Conservation (phyloP, 2,888 invertebrate species). For the Drosophila parthenogenetica region DNA sequence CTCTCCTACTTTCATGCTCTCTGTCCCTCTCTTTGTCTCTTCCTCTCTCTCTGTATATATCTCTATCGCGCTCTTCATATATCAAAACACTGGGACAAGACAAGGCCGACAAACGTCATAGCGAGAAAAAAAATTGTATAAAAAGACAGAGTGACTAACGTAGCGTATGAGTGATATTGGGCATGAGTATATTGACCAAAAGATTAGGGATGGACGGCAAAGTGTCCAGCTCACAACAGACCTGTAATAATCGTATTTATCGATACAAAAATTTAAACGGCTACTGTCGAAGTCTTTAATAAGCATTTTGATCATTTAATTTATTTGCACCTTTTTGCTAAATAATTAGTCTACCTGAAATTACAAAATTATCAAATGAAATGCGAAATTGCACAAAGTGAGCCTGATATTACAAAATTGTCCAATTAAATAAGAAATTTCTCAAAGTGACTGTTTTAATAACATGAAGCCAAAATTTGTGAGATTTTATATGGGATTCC, state of each 20-base stretch:
- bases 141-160: constrained; percentile 57
- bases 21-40: not conserved
- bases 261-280: not conserved
- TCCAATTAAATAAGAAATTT: constrained; percentile 4
- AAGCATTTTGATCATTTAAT: not conserved
- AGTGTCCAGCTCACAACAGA: constrained; percentile 9
- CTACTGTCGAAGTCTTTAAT: not conserved
- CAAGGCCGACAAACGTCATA: constrained; percentile 68
- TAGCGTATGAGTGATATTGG: constrained; percentile 69
- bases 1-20: not conserved
- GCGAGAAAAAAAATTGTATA: constrained; percentile 39
- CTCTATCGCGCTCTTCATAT: constrained; percentile 1
- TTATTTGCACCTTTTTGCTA: too few species aligned
- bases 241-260: not conserved
- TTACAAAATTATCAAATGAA: not conserved
- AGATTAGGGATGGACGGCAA: constrained; percentile 56
- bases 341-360: not conserved
- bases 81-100: constrained; percentile 49
- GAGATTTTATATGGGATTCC: constrained; percentile 6
- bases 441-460: constrained; percentile 12
- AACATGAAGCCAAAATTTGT: constrained; percentile 3
- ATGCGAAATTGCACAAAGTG: too few species aligned
- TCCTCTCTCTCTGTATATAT: not conserved
- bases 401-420: not conserved
- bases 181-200: constrained; percentile 20